These are phyloP conservation scores for Myiotriccus ornatus DNA, from an alignment of 2,797 vertebrate species.

Conservation along the genomic window DNA sequence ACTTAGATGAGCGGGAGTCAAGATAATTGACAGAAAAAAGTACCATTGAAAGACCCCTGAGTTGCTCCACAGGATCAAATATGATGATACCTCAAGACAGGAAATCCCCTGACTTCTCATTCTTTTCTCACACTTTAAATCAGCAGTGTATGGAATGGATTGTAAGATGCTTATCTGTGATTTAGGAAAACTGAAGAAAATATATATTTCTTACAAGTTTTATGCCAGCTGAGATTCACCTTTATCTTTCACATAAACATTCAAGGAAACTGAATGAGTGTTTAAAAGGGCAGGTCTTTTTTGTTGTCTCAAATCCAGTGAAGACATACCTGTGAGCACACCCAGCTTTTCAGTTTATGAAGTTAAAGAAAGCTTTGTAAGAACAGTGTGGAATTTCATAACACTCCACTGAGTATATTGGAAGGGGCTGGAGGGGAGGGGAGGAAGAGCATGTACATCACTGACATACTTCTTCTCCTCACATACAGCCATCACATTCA, in stretches of 20 bases:
- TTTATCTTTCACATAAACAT: not conserved
- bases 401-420: not conserved
- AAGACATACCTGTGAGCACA: not conserved
- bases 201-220: not conserved
- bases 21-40: not conserved
- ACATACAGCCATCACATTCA: slow-evolving; percentile 65
- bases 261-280: not conserved
- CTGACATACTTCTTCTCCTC: slow-evolving; percentile 62
- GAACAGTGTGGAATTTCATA: slow-evolving; percentile 18
- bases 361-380: slow-evolving; percentile 51
- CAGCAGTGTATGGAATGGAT: not conserved
- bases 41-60: not conserved
- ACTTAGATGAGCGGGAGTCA: not conserved
- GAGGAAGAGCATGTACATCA: slow-evolving; percentile 35
- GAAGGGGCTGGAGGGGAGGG: not conserved
- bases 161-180: not conserved
- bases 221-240: not conserved
- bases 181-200: not conserved
- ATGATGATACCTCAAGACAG: not conserved
- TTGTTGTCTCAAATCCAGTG: not conserved
- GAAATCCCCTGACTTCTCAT: not conserved
- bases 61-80: not conserved
- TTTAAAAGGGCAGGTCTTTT: not conserved
- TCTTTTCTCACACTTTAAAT: not conserved
- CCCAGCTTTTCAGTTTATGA: slow-evolving; percentile 10